These are phyloP conservation scores for Tapirus indicus DNA, from an alignment of 2,797 vertebrate species.

Conservation along the genomic window DNA sequence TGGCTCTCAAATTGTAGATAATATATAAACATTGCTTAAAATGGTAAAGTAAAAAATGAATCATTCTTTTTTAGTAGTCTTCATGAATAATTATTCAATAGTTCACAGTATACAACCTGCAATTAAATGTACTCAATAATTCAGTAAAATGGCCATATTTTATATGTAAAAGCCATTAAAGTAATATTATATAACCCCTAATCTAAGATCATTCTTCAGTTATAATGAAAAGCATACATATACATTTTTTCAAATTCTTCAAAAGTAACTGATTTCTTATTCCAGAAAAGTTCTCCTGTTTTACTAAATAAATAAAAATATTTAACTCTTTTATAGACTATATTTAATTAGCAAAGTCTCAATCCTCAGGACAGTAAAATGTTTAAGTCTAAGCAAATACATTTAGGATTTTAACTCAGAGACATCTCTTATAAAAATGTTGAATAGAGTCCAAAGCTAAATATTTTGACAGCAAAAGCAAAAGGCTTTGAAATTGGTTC, in stretches of 20 bases:
- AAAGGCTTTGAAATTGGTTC: not conserved
- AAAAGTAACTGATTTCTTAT: not conserved
- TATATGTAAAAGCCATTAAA: slow-evolving; percentile 78
- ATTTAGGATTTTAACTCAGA: not conserved
- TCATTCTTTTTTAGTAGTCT: slow-evolving; percentile 71
- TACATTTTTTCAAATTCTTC: not conserved
- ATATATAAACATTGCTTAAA: slow-evolving; percentile 75
- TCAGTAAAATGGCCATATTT: slow-evolving; percentile 70
- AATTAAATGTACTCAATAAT: slow-evolving; percentile 83
- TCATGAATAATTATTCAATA: slow-evolving; percentile 74
- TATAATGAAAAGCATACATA: not conserved
- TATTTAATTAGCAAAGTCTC: not conserved
- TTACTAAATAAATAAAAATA: slow-evolving; percentile 13
- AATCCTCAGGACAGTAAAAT: not conserved
- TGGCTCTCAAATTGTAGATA: slow-evolving; percentile 77
- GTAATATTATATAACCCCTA: slow-evolving; percentile 28
- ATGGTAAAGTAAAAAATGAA: slow-evolving; percentile 74
- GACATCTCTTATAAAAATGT: not conserved
- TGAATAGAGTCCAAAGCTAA: not conserved
- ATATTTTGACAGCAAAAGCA: not conserved
- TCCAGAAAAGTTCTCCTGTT: not conserved
- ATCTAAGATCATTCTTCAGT: slow-evolving; percentile 48
- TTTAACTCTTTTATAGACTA: not conserved
- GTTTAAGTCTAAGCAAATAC: not conserved
- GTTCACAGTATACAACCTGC: slow-evolving; percentile 60